Conservation (phyloP, 2,113 vertebrate genomes). For the Gracilinanus agilis region DNA sequence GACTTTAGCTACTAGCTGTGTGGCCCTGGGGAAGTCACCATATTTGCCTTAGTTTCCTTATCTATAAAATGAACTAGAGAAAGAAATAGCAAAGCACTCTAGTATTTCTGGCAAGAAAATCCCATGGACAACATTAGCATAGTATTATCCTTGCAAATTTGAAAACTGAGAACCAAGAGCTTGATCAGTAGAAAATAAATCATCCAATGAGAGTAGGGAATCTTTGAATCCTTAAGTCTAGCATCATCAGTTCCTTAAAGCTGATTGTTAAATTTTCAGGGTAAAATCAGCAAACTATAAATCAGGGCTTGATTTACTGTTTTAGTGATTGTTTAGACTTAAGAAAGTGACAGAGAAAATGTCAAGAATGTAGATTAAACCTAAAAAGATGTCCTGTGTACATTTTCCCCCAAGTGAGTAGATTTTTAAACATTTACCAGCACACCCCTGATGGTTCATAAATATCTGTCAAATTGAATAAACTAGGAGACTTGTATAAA, state of each 20-base stretch:
- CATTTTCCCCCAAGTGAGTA: background rate
- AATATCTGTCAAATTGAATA: background rate
- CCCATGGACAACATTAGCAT: no score
- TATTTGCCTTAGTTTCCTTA: no score
- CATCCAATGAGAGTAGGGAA: background rate
- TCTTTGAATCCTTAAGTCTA: background rate
- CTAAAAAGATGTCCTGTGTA: background rate
- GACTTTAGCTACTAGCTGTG: no score
- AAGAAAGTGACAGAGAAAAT: background rate
- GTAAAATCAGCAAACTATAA: background rate
- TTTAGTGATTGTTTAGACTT: background rate
- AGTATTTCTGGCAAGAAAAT: no score
- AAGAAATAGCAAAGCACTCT: no score
- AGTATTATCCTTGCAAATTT: background rate
- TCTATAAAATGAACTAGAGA: no score
- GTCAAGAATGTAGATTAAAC: background rate
- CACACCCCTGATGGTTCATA: background rate
- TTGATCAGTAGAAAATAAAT: background rate
- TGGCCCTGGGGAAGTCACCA: no score
- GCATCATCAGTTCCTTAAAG: background rate
- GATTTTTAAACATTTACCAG: background rate
- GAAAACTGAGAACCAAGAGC: background rate
- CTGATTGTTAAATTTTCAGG: background rate
- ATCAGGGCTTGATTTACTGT: background rate
- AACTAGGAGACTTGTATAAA: background rate